Evolutionary conservation across 2,888 invertebrate species (phyloP).

Genomic region (Dermolepida albohirtum): DNA sequence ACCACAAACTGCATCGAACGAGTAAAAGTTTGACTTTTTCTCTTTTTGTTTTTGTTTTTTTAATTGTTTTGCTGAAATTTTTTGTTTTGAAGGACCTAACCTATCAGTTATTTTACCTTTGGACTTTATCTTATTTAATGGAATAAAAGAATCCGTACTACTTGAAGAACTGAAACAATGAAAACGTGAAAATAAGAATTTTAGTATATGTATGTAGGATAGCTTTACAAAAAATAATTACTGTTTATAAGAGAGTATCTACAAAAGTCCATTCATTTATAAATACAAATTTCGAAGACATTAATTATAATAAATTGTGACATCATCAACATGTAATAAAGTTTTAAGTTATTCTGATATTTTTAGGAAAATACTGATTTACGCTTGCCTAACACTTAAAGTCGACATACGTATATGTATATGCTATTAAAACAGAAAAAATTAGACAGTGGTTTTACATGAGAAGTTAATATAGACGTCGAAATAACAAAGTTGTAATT

Average conservation of each 20-base stretch:
- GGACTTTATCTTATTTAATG: conserved; percentile 55
- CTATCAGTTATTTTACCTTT: conserved; percentile 71
- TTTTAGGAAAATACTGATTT: too few relatives aligned
- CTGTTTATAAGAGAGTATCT: not conserved
- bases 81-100: conserved; percentile 66
- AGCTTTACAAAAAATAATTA: not conserved
- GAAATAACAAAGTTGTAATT: too few relatives aligned
- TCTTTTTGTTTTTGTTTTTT: conserved; percentile 69
- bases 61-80: conserved; percentile 59
- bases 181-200: conserved; percentile 5
- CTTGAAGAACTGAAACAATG: conserved; percentile 47
- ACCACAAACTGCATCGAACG: conserved; percentile 63
- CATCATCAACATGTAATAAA: too few relatives aligned
- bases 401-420: too few relatives aligned
- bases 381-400: too few relatives aligned
- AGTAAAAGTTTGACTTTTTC: conserved; percentile 64
- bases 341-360: too few relatives aligned
- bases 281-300: too few relatives aligned
- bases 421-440: not conserved
- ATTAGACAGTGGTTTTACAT: too few relatives aligned
- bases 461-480: too few relatives aligned
- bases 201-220: not conserved
- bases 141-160: conserved; percentile 61
- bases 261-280: too few relatives aligned
- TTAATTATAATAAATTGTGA: too few relatives aligned